A percentile compares a stretch with the other conserved stretches of the same genome.
Conservation (phyloP, 2,888 invertebrate species). For the Temnothorax rugatulus region DNA sequence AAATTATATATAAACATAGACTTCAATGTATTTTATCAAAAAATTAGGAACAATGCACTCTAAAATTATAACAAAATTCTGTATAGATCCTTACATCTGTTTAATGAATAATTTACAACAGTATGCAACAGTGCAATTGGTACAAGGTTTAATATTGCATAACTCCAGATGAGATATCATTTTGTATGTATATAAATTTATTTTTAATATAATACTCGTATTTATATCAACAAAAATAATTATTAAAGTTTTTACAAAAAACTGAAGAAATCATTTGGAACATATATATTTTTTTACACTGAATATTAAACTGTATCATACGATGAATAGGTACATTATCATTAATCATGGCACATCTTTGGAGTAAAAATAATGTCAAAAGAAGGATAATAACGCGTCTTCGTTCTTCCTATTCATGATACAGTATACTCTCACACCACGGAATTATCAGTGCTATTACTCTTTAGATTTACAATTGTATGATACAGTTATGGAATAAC, state of each 20-base stretch:
- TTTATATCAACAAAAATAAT: constrained; percentile 4
- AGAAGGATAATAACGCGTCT: constrained; percentile 21
- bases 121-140: constrained; percentile 12
- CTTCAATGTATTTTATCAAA: not conserved
- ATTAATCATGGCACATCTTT: constrained; percentile 65
- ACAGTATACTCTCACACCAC: not conserved
- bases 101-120: not conserved
- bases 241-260: not conserved
- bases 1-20: not conserved
- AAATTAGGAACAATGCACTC: constrained; percentile 19
- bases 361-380: constrained; percentile 37
- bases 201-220: not conserved
- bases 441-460: not conserved
- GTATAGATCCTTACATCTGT: not conserved
- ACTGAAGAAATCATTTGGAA: constrained; percentile 36
- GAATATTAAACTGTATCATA: constrained; percentile 45
- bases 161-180: not conserved
- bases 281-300: constrained; percentile 20
- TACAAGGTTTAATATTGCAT: constrained; percentile 26
- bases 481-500: constrained; percentile 21
- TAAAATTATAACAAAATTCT: constrained; percentile 12
- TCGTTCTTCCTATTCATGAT: not conserved
- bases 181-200: constrained; percentile 9
- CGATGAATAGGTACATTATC: constrained; percentile 15
- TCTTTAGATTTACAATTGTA: constrained; percentile 31